A percentile compares a stretch with the other conserved stretches of the same genome.
phyloP scores from a whole-genome alignment of 2,888 invertebrate genomes.

The Amphimallon solstitiale region DNA sequence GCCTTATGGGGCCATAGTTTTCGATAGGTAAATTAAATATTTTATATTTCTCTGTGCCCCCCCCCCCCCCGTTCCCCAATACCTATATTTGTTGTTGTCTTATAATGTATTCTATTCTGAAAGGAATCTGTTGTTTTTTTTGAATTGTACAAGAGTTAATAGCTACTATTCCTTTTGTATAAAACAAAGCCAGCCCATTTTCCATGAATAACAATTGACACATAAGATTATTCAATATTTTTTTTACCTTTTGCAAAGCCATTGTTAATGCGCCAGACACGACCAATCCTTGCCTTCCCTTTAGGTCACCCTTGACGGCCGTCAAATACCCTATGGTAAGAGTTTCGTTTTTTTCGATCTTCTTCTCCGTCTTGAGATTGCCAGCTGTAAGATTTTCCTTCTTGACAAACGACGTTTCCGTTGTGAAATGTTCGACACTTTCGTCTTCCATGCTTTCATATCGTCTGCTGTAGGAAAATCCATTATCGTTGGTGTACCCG shows the following conservation, averaged over 20 bases:
- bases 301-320: conserved; percentile 76
- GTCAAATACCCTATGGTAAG: conserved; percentile 89
- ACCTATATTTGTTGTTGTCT: background rate
- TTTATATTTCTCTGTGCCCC: no score
- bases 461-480: conserved; percentile 2
- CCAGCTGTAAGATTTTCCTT: conserved; percentile 41
- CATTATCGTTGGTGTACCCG: conserved; percentile 2
- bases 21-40: no score
- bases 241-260: conserved; percentile 82
- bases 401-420: conserved; percentile 25
- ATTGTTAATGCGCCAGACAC: conserved; percentile 91
- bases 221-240: background rate
- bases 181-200: no score
- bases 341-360: conserved; percentile 63
- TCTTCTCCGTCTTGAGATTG: conserved; percentile 38
- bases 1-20: no score
- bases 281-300: conserved; percentile 84
- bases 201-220: no score
- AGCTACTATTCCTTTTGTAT: no score
- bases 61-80: no score
- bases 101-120: background rate
- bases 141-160: no score
- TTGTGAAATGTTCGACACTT: conserved; percentile 18
- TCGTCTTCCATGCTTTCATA: conserved; percentile 26
- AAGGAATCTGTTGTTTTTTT: background rate